phyloP scores from a whole-genome alignment of 2,113 vertebrate genomes.

The Bombycilla garrulus region DNA sequence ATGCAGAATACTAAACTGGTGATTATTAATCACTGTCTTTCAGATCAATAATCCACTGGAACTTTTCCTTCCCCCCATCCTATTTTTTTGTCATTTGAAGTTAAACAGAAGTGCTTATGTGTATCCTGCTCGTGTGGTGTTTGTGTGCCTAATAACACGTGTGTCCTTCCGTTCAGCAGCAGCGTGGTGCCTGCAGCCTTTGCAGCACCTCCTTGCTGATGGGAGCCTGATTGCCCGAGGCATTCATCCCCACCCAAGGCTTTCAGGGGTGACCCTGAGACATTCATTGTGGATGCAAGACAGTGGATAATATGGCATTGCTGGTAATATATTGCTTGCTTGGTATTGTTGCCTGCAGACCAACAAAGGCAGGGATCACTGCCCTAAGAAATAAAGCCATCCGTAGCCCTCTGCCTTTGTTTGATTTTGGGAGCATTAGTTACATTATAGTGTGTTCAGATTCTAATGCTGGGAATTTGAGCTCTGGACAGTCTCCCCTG shows the following conservation, averaged over 20 bases:
- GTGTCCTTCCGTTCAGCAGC: not conserved
- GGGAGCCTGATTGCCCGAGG: conserved; percentile 9
- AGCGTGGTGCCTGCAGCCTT: not conserved
- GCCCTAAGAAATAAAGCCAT: conserved; percentile 56
- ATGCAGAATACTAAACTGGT: conserved; percentile 70
- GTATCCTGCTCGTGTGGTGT: not conserved
- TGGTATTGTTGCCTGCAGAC: conserved; percentile 36
- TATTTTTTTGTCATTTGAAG: conserved; percentile 28
- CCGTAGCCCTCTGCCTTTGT: conserved; percentile 49
- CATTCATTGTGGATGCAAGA: conserved; percentile 40
- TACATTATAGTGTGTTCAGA: conserved; percentile 41
- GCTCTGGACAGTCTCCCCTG: conserved; percentile 28
- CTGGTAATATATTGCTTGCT: conserved; percentile 42
- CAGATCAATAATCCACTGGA: conserved; percentile 66
- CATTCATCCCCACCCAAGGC: conserved; percentile 34
- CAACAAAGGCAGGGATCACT: conserved; percentile 58
- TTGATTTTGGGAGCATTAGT: conserved; percentile 50
- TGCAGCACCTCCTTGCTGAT: conserved; percentile 23
- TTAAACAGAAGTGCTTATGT: conserved; percentile 20
- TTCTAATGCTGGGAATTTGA: conserved; percentile 41
- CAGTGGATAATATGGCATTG: not conserved
- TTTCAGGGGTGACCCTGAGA: conserved; percentile 37
- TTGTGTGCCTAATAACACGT: not conserved
- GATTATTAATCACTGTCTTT: conserved; percentile 71
- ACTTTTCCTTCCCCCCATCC: conserved; percentile 27